phyloP scores from a whole-genome alignment of 2,888 invertebrate species.

The Chrysina gloriosa region DNA sequence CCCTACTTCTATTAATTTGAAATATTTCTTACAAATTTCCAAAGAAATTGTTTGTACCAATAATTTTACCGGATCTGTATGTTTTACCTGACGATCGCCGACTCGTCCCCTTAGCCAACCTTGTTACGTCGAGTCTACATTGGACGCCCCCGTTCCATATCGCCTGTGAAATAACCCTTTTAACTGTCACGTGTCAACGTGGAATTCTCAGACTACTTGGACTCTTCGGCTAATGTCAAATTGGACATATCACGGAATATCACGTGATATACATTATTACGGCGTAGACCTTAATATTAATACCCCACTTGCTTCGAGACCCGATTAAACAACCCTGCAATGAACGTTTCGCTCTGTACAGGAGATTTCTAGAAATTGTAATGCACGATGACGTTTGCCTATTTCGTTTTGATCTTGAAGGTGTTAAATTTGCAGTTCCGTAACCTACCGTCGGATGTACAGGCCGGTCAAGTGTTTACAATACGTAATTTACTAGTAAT shows the following conservation, averaged over 20 bases:
- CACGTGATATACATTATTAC: conserved; percentile 40
- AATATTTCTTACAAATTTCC: too few species aligned
- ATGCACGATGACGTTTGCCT: too few species aligned
- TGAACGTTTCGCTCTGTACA: background rate
- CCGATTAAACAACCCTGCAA: conserved; percentile 9
- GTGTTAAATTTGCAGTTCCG: too few species aligned
- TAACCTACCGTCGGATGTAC: too few species aligned
- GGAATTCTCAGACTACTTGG: conserved; percentile 58
- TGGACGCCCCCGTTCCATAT: conserved; percentile 34
- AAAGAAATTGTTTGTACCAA: background rate
- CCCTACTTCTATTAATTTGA: too few species aligned
- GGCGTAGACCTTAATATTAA: conserved; percentile 39
- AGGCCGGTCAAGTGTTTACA: background rate
- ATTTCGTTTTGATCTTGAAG: too few species aligned
- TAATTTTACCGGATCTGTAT: background rate
- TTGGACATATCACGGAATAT: conserved; percentile 53
- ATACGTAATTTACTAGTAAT: conserved; percentile 22
- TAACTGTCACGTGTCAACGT: conserved; percentile 61
- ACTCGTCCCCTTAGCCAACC: background rate
- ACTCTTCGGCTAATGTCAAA: conserved; percentile 56
- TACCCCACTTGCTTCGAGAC: conserved; percentile 12
- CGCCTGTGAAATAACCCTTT: conserved; percentile 56
- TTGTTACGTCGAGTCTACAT: conserved; percentile 1
- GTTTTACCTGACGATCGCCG: conserved; percentile 11
- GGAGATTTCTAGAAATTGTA: background rate